Evolutionary conservation across 2,113 vertebrate genomes (phyloP).

Genomic region (Columbina picui): DNA sequence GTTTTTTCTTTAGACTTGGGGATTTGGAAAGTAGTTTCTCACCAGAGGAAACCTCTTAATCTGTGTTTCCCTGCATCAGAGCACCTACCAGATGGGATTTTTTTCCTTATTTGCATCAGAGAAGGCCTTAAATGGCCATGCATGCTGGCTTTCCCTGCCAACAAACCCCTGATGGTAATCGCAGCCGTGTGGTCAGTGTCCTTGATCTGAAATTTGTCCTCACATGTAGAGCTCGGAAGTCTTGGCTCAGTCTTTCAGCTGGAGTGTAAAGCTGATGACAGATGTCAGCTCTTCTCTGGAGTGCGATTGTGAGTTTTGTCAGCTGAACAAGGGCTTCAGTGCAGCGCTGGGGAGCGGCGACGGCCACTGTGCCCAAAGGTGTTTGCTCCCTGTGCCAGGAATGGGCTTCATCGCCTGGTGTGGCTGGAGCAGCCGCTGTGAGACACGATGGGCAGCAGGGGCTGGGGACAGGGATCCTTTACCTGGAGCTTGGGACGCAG

Average conservation of each 20-base stretch:
- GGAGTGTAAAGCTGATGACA: background rate
- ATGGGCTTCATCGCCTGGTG: fast-evolving
- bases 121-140: background rate
- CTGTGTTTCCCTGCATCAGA: background rate
- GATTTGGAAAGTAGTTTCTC: background rate
- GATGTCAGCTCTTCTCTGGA: background rate
- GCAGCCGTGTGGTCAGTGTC: background rate
- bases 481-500: background rate
- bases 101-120: background rate
- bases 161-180: background rate
- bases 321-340: background rate
- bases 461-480: background rate
- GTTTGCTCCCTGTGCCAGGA: background rate
- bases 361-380: background rate
- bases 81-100: background rate
- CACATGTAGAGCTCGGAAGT: background rate
- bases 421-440: background rate
- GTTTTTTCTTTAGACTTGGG: background rate
- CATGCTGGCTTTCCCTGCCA: background rate
- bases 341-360: background rate
- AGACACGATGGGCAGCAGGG: fast-evolving
- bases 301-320: background rate
- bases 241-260: background rate
- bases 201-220: background rate
- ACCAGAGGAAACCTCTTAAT: background rate